A percentile compares a stretch with the other conserved stretches of the same genome.
These are phyloP conservation scores for Hypsopygia costalis DNA, from an alignment of 2,888 invertebrate genomes.

Conservation along the genomic window DNA sequence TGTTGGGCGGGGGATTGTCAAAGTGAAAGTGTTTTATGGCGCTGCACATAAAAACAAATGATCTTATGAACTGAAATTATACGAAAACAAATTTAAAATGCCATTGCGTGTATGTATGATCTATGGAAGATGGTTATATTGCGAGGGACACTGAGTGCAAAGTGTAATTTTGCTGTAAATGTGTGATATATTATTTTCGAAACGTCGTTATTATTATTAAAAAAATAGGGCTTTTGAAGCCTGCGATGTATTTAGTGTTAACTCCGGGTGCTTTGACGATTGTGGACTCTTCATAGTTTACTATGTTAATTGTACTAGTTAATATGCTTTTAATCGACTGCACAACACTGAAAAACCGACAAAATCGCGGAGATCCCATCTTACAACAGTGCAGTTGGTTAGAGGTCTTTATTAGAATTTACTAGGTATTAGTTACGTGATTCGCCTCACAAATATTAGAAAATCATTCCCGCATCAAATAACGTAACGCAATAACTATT, in stretches of 20 bases:
- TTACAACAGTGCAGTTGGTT: constrained; percentile 42
- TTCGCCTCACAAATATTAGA: constrained; percentile 61
- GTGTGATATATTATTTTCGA: constrained; percentile 75
- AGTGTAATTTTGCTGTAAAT: constrained; percentile 71
- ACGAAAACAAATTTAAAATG: constrained; percentile 40
- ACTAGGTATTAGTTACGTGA: constrained; percentile 63
- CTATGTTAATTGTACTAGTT: constrained; percentile 69
- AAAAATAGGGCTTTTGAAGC: constrained; percentile 69
- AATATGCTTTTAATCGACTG: constrained; percentile 48
- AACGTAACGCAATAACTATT: constrained; percentile 47
- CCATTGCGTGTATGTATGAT: constrained; percentile 53
- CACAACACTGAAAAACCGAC: constrained; percentile 14
- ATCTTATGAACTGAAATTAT: constrained; percentile 53
- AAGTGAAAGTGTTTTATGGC: constrained; percentile 69
- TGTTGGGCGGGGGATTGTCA: constrained; percentile 69
- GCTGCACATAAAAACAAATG: constrained; percentile 67
- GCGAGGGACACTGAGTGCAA: constrained; percentile 61
- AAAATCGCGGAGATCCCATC: too few relatives aligned
- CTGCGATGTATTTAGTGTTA: constrained; percentile 75
- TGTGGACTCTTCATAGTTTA: constrained; percentile 76
- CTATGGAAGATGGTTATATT: constrained; percentile 42
- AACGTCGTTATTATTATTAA: constrained; percentile 61
- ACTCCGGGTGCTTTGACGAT: constrained; percentile 80
- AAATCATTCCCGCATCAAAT: constrained; percentile 39
- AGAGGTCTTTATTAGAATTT: constrained; percentile 64